These are phyloP conservation scores for Halictus ligatus DNA, from an alignment of 2,888 invertebrate species.

Conservation along the genomic window DNA sequence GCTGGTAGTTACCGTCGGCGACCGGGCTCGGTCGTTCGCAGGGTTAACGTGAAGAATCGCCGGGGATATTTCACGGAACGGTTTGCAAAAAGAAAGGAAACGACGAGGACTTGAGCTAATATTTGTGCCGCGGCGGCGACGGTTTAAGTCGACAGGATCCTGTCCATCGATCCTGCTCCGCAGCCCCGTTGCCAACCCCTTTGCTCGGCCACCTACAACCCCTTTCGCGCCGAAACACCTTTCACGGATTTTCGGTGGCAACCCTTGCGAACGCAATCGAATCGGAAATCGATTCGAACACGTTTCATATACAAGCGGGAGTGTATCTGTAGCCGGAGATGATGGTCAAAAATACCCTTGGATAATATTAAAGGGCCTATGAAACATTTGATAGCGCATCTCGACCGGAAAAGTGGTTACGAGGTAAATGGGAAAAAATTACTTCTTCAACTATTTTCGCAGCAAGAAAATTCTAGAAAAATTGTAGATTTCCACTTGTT, in stretches of 20 bases:
- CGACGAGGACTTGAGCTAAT: constrained; percentile 1
- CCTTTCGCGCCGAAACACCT: neutral
- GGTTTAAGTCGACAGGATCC: constrained; percentile 23
- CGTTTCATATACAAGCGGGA: too few species aligned
- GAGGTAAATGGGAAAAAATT: too few species aligned
- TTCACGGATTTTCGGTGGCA: neutral
- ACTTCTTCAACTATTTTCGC: too few species aligned
- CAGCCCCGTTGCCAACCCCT: neutral
- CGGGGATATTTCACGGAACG: constrained; percentile 1
- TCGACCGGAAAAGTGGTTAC: too few species aligned
- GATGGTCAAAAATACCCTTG: too few species aligned
- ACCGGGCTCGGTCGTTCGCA: neutral
- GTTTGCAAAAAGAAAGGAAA: constrained; percentile 10
- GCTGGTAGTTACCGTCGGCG: constrained; percentile 7
- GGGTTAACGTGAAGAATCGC: constrained; percentile 15
- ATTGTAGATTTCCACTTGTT: too few species aligned
- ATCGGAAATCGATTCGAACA: too few species aligned
- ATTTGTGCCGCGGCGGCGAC: constrained; percentile 28
- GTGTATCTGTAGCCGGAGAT: too few species aligned
- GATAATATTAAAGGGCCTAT: too few species aligned
- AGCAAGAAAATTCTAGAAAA: too few species aligned
- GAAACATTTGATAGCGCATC: too few species aligned
- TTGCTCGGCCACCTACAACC: neutral
- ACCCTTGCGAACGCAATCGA: neutral
- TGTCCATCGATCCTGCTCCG: constrained; percentile 26